Base-by-base conservation (phyloP, 2,888 invertebrate genomes). In the Mythimna lalbum region DNA sequence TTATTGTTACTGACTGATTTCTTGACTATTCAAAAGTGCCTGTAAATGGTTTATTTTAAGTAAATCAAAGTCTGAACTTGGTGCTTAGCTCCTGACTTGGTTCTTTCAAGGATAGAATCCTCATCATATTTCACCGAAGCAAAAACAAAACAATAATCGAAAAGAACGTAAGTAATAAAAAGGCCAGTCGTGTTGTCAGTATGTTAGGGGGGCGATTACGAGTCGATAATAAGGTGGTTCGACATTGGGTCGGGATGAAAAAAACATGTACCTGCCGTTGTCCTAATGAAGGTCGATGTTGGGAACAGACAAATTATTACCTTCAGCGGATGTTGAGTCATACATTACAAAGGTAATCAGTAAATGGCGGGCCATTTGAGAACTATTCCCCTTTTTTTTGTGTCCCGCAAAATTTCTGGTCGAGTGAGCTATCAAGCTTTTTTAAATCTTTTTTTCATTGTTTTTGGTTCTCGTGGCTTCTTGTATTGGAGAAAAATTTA, bases 211-310 rank as follows among this genome's bases (percentile, higher is more conserved):
- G 87, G 80, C 89, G 88, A 90, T 92, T 91, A 90, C 88, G 82
- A 81, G 76, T 85, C 81, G 88, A 89, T 92, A 91, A 92, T 92
- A 90, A 91, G 90, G 88, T 88, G 86, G 88, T 87, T 87, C 83
- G 86, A 87, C 85, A 86, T 86, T 78, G 87, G 85, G 79, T 76
- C 81, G 86, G 78, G 84, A 89, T 59, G 85, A 87, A 93, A 94
- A 93, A 93, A 92, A 91, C 90, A 89, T 90, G 93, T 94, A 94
- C 94, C 93, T 94, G 93, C 85, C 86, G 88, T 83, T 88, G 88
- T 88, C 91, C 89, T 92, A 92, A 92, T 90, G 92, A 94, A 93
- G 94, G 94, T 92, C 89, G 87, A 69, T 72, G 84, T 73, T 77
- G 83, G 86, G 89, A 89, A 86, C 89, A 78, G 76, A 83, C 78